Conservation (phyloP, 1,140 invertebrate species). For the Littorina saxatilis region DNA sequence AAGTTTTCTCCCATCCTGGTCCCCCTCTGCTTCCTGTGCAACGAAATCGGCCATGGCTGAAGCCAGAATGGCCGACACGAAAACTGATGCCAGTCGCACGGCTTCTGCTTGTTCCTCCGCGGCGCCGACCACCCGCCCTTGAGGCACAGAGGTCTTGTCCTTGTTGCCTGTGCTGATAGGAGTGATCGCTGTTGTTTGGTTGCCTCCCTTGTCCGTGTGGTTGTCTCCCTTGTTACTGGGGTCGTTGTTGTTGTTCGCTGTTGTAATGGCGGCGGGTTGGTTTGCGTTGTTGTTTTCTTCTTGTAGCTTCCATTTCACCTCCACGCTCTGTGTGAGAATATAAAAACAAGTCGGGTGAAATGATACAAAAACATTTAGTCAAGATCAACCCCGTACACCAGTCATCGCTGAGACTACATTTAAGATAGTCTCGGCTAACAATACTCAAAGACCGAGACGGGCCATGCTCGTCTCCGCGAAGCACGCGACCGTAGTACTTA, state of each 20-base stretch:
- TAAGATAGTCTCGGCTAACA: too few species aligned
- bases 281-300: slow-evolving; percentile 30
- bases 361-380: too few species aligned
- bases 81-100: slow-evolving; percentile 43
- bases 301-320: slow-evolving; percentile 38
- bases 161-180: not conserved
- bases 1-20: not conserved
- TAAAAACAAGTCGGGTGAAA: not conserved
- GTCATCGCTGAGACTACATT: too few species aligned
- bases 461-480: too few species aligned
- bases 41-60: slow-evolving; percentile 48
- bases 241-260: not conserved
- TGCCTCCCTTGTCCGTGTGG: not conserved
- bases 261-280: not conserved
- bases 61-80: slow-evolving; percentile 54
- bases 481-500: too few species aligned
- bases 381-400: too few species aligned
- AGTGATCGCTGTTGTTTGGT: not conserved
- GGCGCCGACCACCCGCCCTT: not conserved
- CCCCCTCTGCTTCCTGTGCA: slow-evolving; percentile 31
- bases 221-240: not conserved
- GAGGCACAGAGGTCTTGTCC: not conserved
- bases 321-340: slow-evolving; percentile 15
- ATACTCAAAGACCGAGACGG: too few species aligned
- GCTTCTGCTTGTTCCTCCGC: slow-evolving; percentile 44